Evolutionary conservation across 2,113 vertebrate genomes (phyloP), one percentile per base, ranked within the genome.

Genomic region (Nothobranchius furzeri): DNA sequence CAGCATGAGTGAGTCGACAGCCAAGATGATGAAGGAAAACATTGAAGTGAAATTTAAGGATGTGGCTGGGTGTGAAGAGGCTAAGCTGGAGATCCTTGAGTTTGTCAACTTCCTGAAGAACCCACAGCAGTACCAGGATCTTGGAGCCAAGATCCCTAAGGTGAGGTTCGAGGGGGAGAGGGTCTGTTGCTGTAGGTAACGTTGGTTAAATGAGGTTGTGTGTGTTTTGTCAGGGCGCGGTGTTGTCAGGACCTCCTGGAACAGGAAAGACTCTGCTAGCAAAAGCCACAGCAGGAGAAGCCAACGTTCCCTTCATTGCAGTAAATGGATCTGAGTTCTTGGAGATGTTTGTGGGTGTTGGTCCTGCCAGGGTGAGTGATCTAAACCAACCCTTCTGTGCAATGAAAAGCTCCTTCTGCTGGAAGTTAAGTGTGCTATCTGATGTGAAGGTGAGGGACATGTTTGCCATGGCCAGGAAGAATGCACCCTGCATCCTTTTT

Each of bases 71-170:
- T 99, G 97, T 40, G 96, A 98, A 78, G 97, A 99, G 84, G 97
- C 96, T 74, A 98, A 99, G 85, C 78, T 96, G 67, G 97, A 99
- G 79, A 97, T 99, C 83, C 94, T 98, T 94, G 97, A 99, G 84
- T 96, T 99, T 45, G 95, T 98, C 30, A 98, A 96, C 87, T 97
- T 97, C 68, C 86, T 98, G 67, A 97, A 97, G 90, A 96, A 96
- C 78, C 97, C 97, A 43, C 94, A 90, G 79, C 95, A 96, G 57
- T 99, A 98, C 76, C 92, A 96, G 81, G 93, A 97, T 79, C 90
- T 99, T 14, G 97, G 97, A 86, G 97, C 97, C 84, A 99, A 97
- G 91, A 98, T 98, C 68, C 97, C 97, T 52, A 98, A 98, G 95
- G 97, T 98, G 36, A 24, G 20, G 20, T 20, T 20, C 20, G 20